phyloP scores from a whole-genome alignment of 2,797 vertebrate species.

The Notolabrus celidotus region DNA sequence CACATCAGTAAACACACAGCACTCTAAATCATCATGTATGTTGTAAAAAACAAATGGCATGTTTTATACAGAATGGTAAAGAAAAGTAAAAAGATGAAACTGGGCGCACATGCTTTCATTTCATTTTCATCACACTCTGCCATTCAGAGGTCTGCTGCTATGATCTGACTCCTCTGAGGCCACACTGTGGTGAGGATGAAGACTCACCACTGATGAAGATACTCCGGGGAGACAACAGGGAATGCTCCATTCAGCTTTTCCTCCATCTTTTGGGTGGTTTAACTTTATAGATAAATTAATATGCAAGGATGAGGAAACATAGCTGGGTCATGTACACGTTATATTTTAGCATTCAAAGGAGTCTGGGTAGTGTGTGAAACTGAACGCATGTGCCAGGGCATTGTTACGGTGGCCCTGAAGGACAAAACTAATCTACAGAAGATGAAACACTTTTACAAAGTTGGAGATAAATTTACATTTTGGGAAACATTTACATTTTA shows the following conservation, averaged over 20 bases:
- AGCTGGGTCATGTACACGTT: conserved; percentile 38
- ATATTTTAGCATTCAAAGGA: conserved; percentile 31
- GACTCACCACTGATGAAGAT: conserved; percentile 90
- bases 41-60: conserved; percentile 11
- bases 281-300: conserved; percentile 81
- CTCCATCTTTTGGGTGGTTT: conserved; percentile 85
- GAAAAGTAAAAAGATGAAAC: conserved; percentile 19
- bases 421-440: no score
- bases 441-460: no score
- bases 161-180: conserved; percentile 47
- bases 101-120: conserved; percentile 71
- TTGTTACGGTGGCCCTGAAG: no score
- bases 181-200: conserved; percentile 69
- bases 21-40: background rate
- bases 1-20: background rate
- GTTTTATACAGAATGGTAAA: conserved; percentile 17
- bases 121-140: conserved; percentile 66
- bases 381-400: conserved; percentile 72
- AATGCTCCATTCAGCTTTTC: conserved; percentile 87
- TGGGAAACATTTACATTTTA: no score
- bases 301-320: conserved; percentile 73
- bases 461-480: no score
- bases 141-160: conserved; percentile 36
- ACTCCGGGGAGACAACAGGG: conserved; percentile 87
- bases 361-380: conserved; percentile 61